Percentiles rank a stretch among this genome's conserved stretches.
Conservation (phyloP, 2,888 invertebrate species). For the Drepana falcataria region DNA sequence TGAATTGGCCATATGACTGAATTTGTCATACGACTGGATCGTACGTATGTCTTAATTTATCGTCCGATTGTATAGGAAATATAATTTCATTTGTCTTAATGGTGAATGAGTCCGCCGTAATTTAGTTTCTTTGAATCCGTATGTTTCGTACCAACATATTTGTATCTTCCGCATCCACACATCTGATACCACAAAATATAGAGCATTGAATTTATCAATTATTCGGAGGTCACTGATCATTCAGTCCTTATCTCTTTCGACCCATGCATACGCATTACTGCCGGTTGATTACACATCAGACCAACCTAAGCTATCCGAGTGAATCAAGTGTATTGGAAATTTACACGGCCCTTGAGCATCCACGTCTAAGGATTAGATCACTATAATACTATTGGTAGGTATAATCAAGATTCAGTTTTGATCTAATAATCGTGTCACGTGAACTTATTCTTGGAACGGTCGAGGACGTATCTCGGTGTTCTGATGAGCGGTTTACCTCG, state of each 20-base stretch:
- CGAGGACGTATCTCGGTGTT: not conserved
- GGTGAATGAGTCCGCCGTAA: too few species aligned
- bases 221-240: conserved; percentile 44
- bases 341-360: conserved; percentile 42
- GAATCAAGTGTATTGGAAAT: conserved; percentile 54
- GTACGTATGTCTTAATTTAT: too few species aligned
- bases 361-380: conserved; percentile 17
- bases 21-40: too few species aligned
- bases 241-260: conserved; percentile 40
- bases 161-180: conserved; percentile 6
- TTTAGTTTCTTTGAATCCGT: too few species aligned
- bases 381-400: conserved; percentile 11
- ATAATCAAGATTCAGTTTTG: conserved; percentile 5
- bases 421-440: conserved; percentile 3
- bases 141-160: too few species aligned
- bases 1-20: too few species aligned
- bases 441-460: not conserved
- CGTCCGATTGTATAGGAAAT: too few species aligned
- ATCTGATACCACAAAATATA: conserved; percentile 24
- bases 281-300: conserved; percentile 44
- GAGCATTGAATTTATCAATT: conserved; percentile 23
- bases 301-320: conserved; percentile 48
- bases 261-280: conserved; percentile 41
- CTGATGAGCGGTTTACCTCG: not conserved
- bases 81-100: too few species aligned